Evolutionary conservation across 2,113 vertebrate genomes (phyloP).

Genomic region (Caloenas nicobarica): DNA sequence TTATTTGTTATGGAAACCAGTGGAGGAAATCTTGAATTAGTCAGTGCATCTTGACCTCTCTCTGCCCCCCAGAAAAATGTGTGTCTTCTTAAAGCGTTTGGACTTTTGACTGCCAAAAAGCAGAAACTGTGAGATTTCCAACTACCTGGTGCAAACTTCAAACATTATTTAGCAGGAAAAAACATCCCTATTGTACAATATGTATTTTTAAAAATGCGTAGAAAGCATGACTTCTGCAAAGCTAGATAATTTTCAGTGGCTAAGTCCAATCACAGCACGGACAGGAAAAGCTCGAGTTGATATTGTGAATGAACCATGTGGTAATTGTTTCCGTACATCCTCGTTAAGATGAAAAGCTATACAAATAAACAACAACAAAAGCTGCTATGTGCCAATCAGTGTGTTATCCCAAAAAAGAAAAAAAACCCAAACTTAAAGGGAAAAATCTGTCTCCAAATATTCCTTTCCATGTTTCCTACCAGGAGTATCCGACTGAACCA

Average conservation of each 20-base stretch:
- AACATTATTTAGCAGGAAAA: background rate
- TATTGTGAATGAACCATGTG: constrained; percentile 67
- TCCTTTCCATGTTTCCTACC: constrained; percentile 33
- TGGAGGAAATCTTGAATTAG: constrained; percentile 70
- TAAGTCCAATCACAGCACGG: background rate
- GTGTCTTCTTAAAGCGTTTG: background rate
- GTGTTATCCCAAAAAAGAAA: background rate
- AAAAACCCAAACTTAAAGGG: background rate
- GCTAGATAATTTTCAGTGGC: constrained; percentile 20
- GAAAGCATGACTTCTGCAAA: background rate
- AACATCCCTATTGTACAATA: background rate
- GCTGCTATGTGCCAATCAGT: background rate
- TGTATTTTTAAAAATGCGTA: background rate
- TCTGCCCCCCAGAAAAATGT: constrained; percentile 47
- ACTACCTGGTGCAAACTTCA: background rate
- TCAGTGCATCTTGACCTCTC: constrained; percentile 67
- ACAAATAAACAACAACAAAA: constrained; percentile 72
- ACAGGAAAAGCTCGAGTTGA: constrained; percentile 57
- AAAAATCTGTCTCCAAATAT: background rate
- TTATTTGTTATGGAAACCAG: constrained; percentile 69
- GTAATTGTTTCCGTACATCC: constrained; percentile 71
- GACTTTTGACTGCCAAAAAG: background rate
- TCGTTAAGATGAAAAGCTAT: constrained; percentile 67
- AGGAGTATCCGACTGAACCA: background rate
- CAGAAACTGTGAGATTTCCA: constrained; percentile 4